Percentiles rank a stretch among this genome's conserved stretches.
These are phyloP conservation scores for Macropis europaea DNA, from an alignment of 2,888 invertebrate species.

Conservation along the genomic window DNA sequence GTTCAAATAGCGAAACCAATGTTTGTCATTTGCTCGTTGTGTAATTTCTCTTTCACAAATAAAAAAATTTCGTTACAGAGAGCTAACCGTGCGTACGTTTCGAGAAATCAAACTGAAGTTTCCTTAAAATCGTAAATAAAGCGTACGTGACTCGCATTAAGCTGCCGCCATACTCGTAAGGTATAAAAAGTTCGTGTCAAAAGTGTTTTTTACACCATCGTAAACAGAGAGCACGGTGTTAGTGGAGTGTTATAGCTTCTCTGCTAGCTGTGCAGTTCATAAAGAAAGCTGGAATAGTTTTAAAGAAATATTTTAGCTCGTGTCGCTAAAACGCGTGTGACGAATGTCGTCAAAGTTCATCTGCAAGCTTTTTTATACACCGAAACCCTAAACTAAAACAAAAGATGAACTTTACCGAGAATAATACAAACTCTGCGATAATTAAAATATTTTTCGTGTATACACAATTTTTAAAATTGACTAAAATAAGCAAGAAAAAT, in stretches of 20 bases:
- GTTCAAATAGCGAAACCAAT: too few relatives aligned
- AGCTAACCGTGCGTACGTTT: too few relatives aligned
- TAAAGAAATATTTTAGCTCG: conserved; percentile 26
- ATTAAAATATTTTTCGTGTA: too few relatives aligned
- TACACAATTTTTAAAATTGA: too few relatives aligned
- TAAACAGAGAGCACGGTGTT: conserved; percentile 24
- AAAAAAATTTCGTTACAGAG: too few relatives aligned
- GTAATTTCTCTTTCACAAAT: too few relatives aligned
- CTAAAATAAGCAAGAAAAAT: neutral
- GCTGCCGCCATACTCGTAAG: conserved; percentile 5
- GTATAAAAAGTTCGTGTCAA: conserved; percentile 41
- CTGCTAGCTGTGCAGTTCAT: conserved; percentile 6
- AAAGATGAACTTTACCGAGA: too few relatives aligned
- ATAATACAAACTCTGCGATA: too few relatives aligned
- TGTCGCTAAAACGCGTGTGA: neutral
- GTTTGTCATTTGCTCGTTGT: too few relatives aligned
- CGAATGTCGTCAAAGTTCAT: conserved; percentile 1
- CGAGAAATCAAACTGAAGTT: neutral
- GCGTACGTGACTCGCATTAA: neutral
- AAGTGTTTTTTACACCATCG: conserved; percentile 41
- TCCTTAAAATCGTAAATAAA: conserved; percentile 28
- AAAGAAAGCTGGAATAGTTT: conserved; percentile 12
- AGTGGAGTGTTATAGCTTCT: conserved; percentile 13
- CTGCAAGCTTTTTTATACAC: neutral
- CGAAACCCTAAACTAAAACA: neutral